A percentile compares a stretch with the other conserved stretches of the same genome.
Evolutionary conservation across 2,797 vertebrate species (phyloP).

Genomic region (Tenualosa thibaudeaui): DNA sequence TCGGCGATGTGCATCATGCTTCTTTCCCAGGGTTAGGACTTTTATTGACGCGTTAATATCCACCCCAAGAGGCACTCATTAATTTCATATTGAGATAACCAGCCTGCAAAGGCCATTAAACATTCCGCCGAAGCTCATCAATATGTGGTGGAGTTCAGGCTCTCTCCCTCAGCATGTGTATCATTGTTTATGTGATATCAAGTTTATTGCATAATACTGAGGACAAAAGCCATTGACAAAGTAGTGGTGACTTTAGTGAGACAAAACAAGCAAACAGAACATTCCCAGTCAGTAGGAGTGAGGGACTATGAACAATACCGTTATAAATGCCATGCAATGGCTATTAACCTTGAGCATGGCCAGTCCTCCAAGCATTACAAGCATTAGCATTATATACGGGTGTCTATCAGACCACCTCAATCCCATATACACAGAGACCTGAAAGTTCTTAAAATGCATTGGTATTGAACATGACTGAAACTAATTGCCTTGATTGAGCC

Average conservation of each 20-base stretch:
- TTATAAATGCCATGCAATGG: background rate
- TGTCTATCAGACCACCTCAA: background rate
- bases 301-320: background rate
- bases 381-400: background rate
- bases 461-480: background rate
- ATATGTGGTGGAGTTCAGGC: background rate
- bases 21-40: slow-evolving; percentile 35
- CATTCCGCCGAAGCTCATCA: slow-evolving; percentile 20
- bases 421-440: background rate
- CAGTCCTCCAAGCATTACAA: background rate
- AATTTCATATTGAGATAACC: slow-evolving; percentile 48
- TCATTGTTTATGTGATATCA: slow-evolving; percentile 12
- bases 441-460: background rate
- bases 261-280: background rate
- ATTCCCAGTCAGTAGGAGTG: background rate
- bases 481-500: slow-evolving; percentile 15
- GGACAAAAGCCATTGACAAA: background rate
- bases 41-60: slow-evolving; percentile 50
- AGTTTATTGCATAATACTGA: background rate
- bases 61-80: slow-evolving; percentile 48
- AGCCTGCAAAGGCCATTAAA: slow-evolving; percentile 19
- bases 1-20: slow-evolving; percentile 33
- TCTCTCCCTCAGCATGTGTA: background rate
- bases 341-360: background rate
- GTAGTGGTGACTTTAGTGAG: background rate